A percentile compares a stretch with the other conserved stretches of the same genome.
These are phyloP conservation scores for Zaprionus taronus DNA, from an alignment of 1,140 invertebrate genomes.

Conservation along the genomic window DNA sequence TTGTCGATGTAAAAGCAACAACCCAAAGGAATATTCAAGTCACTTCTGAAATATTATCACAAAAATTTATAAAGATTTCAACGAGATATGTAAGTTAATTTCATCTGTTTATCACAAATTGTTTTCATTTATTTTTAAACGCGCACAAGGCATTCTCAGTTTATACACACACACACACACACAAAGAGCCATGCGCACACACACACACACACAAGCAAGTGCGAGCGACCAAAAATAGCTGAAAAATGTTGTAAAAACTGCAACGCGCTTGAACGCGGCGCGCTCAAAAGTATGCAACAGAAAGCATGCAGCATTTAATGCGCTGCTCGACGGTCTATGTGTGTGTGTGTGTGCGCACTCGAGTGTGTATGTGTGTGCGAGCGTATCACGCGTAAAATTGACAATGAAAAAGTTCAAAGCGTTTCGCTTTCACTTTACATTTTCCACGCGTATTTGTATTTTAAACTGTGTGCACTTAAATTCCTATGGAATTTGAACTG, in stretches of 20 bases:
- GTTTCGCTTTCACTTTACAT: constrained; percentile 57
- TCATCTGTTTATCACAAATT: constrained; percentile 47
- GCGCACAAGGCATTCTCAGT: constrained; percentile 49
- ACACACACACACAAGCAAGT: not conserved
- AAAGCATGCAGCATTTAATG: constrained; percentile 28
- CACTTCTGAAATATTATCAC: not conserved
- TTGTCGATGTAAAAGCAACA: too few species aligned
- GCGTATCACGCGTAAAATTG: not conserved
- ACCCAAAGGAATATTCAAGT: not conserved
- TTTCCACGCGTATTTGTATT: constrained; percentile 23
- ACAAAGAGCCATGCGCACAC: constrained; percentile 14
- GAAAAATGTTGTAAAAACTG: constrained; percentile 37
- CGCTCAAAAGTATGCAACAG: constrained; percentile 50
- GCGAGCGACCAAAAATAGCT: constrained; percentile 38
- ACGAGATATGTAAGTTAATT: constrained; percentile 29
- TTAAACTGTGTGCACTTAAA: constrained; percentile 45
- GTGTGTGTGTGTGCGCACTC: not conserved
- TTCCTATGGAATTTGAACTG: not conserved
- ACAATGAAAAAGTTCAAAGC: constrained; percentile 27
- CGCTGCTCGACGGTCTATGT: not conserved
- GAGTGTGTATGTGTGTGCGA: not conserved
- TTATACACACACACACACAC: constrained; percentile 28
- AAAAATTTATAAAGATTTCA: constrained; percentile 1
- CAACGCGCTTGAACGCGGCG: constrained; percentile 19
- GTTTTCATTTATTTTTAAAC: constrained; percentile 75